Percentiles rank a stretch among this genome's conserved stretches.
Evolutionary conservation across 2,113 vertebrate genomes (phyloP).

Genomic region (Protobothrops flavoviridis): DNA sequence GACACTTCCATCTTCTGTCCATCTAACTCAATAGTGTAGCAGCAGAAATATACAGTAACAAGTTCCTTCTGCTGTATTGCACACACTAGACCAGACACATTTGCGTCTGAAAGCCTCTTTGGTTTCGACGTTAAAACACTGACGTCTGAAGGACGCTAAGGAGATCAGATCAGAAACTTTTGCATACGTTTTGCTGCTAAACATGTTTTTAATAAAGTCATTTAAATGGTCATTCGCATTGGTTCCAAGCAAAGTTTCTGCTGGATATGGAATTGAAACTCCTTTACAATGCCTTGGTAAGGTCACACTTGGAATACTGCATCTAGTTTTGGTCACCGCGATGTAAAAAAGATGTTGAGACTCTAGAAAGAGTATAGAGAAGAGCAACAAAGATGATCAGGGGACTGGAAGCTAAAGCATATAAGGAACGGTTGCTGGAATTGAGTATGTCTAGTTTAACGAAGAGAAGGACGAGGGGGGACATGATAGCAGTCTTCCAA

Average conservation of each 20-base stretch:
- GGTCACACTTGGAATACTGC: too few species aligned
- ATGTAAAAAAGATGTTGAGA: too few species aligned
- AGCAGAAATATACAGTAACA: neutral
- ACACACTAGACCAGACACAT: neutral
- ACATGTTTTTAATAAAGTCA: neutral
- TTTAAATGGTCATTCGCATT: neutral
- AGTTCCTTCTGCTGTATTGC: neutral
- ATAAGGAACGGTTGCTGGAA: too few species aligned
- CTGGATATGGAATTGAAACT: neutral
- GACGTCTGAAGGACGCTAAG: neutral
- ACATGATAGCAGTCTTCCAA: too few species aligned
- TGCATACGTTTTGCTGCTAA: neutral
- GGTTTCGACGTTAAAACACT: neutral
- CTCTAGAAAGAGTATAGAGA: too few species aligned
- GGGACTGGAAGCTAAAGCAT: too few species aligned
- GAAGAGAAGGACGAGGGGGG: too few species aligned
- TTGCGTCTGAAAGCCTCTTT: neutral
- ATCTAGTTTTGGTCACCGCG: too few species aligned
- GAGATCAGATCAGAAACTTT: neutral
- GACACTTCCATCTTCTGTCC: neutral
- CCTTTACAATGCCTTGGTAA: neutral
- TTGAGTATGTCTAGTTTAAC: too few species aligned
- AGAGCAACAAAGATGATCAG: too few species aligned
- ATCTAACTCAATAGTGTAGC: neutral
- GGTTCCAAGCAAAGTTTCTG: neutral